A percentile compares a stretch with the other conserved stretches of the same genome.
These are phyloP conservation scores for Bombylius discolor DNA, from an alignment of 2,888 invertebrate species.

Conservation along the genomic window DNA sequence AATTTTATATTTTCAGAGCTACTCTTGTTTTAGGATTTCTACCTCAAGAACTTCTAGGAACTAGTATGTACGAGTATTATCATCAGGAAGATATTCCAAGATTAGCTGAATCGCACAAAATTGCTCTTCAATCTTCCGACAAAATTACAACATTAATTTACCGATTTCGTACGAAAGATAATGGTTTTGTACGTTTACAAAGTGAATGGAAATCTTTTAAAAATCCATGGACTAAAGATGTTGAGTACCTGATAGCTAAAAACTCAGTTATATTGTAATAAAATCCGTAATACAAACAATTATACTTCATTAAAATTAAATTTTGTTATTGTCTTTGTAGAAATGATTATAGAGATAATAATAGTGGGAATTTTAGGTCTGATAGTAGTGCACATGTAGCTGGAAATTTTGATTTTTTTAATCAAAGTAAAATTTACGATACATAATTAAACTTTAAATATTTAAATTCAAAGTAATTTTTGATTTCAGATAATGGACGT, in stretches of 20 bases:
- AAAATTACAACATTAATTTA: constrained; percentile 57
- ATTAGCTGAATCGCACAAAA: constrained; percentile 73
- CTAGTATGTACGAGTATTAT: constrained; percentile 87
- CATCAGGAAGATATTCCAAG: constrained; percentile 65
- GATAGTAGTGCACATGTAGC: constrained; percentile 25
- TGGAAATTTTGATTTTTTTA: constrained; percentile 43
- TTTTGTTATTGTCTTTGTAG: constrained; percentile 40
- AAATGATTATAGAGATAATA: constrained; percentile 40
- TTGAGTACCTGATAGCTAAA: constrained; percentile 79
- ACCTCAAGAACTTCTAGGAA: constrained; percentile 84
- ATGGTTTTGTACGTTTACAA: constrained; percentile 53
- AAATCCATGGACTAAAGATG: constrained; percentile 93
- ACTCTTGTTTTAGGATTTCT: constrained; percentile 80
- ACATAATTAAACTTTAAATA: too few relatives aligned
- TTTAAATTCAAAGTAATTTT: not conserved
- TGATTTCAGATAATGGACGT: constrained; percentile 40
- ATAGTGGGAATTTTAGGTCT: constrained; percentile 31
- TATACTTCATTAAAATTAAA: not conserved
- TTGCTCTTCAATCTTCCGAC: constrained; percentile 52
- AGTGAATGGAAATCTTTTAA: constrained; percentile 81
- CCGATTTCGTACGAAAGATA: constrained; percentile 68
- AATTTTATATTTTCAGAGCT: constrained; percentile 45
- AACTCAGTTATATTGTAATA: constrained; percentile 59
- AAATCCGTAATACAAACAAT: too few relatives aligned
- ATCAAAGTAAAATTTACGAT: constrained; percentile 37